Evolutionary conservation across 2,888 invertebrate species (phyloP).

Genomic region (Drosophila sordidula): DNA sequence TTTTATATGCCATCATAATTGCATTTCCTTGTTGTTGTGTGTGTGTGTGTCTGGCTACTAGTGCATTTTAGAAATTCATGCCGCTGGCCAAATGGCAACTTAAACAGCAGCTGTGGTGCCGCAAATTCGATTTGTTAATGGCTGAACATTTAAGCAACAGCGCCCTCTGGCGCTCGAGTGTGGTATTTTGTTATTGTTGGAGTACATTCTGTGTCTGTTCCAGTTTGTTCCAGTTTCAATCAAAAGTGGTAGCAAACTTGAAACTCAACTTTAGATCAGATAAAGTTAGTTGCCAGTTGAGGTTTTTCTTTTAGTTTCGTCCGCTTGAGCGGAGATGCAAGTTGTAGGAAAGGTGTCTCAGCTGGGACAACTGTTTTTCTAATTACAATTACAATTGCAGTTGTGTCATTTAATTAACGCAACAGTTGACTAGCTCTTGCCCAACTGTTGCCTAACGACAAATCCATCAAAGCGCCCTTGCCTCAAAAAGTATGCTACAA

Average conservation of each 20-base stretch:
- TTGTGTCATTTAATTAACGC: slow-evolving; percentile 38
- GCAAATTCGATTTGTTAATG: slow-evolving; percentile 40
- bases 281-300: slow-evolving; percentile 20
- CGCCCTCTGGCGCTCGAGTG: slow-evolving; percentile 39
- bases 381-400: slow-evolving; percentile 39
- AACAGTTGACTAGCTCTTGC: slow-evolving; percentile 36
- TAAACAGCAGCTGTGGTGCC: slow-evolving; percentile 9
- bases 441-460: slow-evolving; percentile 13
- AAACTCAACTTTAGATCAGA: slow-evolving; percentile 10
- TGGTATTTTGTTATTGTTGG: background rate
- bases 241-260: slow-evolving; percentile 6
- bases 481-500: slow-evolving; percentile 33
- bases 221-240: background rate
- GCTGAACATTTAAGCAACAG: slow-evolving; percentile 28
- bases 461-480: slow-evolving; percentile 38
- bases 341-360: slow-evolving; percentile 13
- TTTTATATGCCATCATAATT: slow-evolving; percentile 70
- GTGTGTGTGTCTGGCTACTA: background rate
- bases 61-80: slow-evolving; percentile 1
- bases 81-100: slow-evolving; percentile 14
- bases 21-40: slow-evolving; percentile 73
- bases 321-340: background rate
- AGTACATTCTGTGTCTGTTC: background rate
- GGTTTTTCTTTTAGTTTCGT: slow-evolving; percentile 16
- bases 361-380: slow-evolving; percentile 28